Conservation (phyloP, 2,888 invertebrate genomes). For the Mesorhabditis spiculigera region DNA sequence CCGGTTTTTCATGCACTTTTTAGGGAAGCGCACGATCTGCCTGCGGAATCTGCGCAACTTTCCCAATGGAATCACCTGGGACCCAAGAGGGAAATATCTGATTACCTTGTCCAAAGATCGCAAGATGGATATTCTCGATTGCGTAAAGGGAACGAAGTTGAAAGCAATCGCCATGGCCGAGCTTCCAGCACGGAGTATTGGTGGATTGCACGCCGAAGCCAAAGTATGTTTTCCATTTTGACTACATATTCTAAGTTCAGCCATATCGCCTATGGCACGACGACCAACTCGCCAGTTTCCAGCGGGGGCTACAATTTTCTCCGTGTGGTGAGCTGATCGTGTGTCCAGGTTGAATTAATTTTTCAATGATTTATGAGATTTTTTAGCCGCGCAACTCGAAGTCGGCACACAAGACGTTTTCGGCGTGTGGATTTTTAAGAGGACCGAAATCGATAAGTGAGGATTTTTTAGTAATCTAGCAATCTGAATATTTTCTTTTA, state of each 20-base stretch:
- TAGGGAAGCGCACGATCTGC: slow-evolving; percentile 43
- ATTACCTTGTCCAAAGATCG: slow-evolving; percentile 53
- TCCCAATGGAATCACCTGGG: slow-evolving; percentile 55
- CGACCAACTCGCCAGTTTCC: slow-evolving; percentile 89
- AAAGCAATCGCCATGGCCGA: slow-evolving; percentile 26
- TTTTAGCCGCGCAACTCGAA: slow-evolving; percentile 48
- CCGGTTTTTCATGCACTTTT: neutral
- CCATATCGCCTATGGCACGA: slow-evolving; percentile 74
- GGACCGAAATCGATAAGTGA: slow-evolving; percentile 63
- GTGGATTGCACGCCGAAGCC: slow-evolving; percentile 7
- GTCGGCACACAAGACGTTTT: slow-evolving; percentile 61
- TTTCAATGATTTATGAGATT: slow-evolving; percentile 8
- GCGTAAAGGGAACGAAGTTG: slow-evolving; percentile 44
- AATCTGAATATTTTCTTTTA: slow-evolving; percentile 5
- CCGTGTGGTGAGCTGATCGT: slow-evolving; percentile 85
- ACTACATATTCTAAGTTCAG: slow-evolving; percentile 19
- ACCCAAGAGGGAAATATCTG: slow-evolving; percentile 51
- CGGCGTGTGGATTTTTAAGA: slow-evolving; percentile 67
- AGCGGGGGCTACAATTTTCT: slow-evolving; percentile 81
- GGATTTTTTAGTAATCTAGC: slow-evolving; percentile 19
- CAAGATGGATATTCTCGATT: slow-evolving; percentile 50
- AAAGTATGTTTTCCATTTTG: slow-evolving; percentile 8
- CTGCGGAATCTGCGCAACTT: slow-evolving; percentile 44
- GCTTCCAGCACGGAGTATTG: slow-evolving; percentile 14
- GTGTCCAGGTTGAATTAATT: slow-evolving; percentile 71